Percentiles rank a stretch among this genome's conserved stretches.
Conservation (phyloP, 2,888 invertebrate species). For the Lasioglossum vierecki region DNA sequence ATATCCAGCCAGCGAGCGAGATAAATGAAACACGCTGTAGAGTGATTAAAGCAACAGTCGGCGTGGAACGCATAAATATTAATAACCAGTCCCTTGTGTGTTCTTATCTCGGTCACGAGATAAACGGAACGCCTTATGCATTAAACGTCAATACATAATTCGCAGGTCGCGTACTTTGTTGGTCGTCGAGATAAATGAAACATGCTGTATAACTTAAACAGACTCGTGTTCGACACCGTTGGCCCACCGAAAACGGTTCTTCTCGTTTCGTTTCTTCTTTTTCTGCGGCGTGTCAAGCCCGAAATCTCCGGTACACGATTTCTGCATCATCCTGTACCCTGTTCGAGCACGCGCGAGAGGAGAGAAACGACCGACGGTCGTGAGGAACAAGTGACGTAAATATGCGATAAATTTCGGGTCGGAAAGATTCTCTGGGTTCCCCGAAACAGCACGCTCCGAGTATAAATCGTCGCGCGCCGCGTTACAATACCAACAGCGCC, state of each 20-base stretch:
- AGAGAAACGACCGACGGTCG: slow-evolving; percentile 25
- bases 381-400: slow-evolving; percentile 44
- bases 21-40: not conserved
- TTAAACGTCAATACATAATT: slow-evolving; percentile 8
- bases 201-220: slow-evolving; percentile 19
- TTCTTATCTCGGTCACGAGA: not conserved
- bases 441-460: slow-evolving; percentile 13
- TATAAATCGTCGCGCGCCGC: slow-evolving; percentile 43
- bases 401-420: slow-evolving; percentile 46
- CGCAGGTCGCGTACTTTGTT: not conserved
- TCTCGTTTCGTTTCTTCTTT: not conserved
- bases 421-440: slow-evolving; percentile 3
- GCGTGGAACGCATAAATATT: not conserved
- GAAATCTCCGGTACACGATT: not conserved
- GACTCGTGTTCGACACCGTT: slow-evolving; percentile 2
- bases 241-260: not conserved
- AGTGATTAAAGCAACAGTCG: not conserved
- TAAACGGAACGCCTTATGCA: not conserved
- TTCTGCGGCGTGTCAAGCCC: not conserved
- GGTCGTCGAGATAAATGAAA: slow-evolving; percentile 12
- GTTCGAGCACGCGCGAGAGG: slow-evolving; percentile 4
- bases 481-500: slow-evolving; percentile 47
- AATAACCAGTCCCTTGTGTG: not conserved
- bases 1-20: not conserved
- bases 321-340: slow-evolving; percentile 14